Evolutionary conservation across 1,140 invertebrate species (phyloP), one percentile per base, ranked within the genome.

Genomic region (Vanessa atalanta): DNA sequence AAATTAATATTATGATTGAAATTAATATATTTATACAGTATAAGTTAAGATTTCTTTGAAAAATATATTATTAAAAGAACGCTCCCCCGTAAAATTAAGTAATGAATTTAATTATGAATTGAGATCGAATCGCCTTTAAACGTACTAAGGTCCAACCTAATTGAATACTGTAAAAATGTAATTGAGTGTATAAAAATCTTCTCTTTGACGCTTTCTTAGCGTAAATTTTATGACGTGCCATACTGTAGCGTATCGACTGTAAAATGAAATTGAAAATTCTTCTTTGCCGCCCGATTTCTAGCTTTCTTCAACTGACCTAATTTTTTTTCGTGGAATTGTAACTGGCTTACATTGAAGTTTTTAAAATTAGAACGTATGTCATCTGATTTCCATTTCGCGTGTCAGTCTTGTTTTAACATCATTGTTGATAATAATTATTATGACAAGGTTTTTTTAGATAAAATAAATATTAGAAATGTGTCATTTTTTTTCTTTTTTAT

Each of bases 211-310:
- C 48, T 67, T 67, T 26, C 65, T 67, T 67, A 48, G 48, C 65
- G 51, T 55, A 48, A 67, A 37, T 67, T 67, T 67, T 67, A 67
- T 67, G 65, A 67, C 65, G 65, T 37, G 50, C 50, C 48, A n/a
- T 51, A 51, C 5, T 53, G 65, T 48, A 65, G 65, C 65, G 65
- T 67, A 67, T 67, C 65, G 65, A 67, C 65, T 67, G 65, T 67
- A 67, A 67, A 67, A 67, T 67, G 65, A 48, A 67, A 67, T 67
- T 67, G 65, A 67, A 67, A 67, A 67, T 67, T 67, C 65, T 67
- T 37, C 31, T 26, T 67, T 67, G 51, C 65, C 51, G 31, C 26
- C 65, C 31, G 65, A 67, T 67, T 67, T 67, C 65, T 51, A 48
- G 65, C 65, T 67, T 55, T 70, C 68, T 61, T 61, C 13, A 61